These are phyloP conservation scores for Orgyia antiqua DNA, from an alignment of 2,888 invertebrate genomes.

Conservation along the genomic window DNA sequence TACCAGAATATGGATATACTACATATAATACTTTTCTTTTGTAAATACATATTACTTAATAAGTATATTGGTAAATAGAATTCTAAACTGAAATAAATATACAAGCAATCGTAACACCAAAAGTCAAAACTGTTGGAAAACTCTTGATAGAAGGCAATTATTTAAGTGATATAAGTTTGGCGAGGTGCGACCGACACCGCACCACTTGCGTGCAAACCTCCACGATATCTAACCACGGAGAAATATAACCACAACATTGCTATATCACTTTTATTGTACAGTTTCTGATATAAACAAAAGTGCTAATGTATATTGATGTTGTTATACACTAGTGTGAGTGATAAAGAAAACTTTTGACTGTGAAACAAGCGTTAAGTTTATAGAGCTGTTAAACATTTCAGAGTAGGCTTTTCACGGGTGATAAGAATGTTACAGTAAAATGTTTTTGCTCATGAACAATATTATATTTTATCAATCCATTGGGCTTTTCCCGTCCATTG, in stretches of 20 bases:
- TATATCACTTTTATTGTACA: conserved; percentile 20
- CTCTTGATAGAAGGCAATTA: conserved; percentile 55
- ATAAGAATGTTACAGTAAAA: no score
- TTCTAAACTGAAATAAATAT: no score
- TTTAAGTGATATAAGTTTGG: conserved; percentile 51
- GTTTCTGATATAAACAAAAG: conserved; percentile 21
- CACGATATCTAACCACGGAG: conserved; percentile 25
- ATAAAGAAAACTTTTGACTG: conserved; percentile 37
- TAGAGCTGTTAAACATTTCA: conserved; percentile 13
- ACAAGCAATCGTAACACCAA: conserved; percentile 19
- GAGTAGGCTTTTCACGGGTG: no score
- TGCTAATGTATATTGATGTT: conserved; percentile 32
- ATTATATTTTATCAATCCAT: no score
- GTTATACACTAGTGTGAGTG: conserved; percentile 1
- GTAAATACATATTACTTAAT: no score
- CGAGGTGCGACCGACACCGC: conserved; percentile 33
- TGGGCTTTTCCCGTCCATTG: no score
- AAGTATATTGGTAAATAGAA: no score
- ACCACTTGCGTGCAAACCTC: conserved; percentile 25
- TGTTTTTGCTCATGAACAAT: no score
- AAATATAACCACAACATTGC: conserved; percentile 27
- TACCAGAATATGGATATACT: no score
- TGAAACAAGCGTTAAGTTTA: conserved; percentile 63
- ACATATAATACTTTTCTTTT: no score
- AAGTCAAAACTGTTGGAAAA: conserved; percentile 36